Conservation (phyloP, 2,113 vertebrate genomes). For the Oreochromis aureus region DNA sequence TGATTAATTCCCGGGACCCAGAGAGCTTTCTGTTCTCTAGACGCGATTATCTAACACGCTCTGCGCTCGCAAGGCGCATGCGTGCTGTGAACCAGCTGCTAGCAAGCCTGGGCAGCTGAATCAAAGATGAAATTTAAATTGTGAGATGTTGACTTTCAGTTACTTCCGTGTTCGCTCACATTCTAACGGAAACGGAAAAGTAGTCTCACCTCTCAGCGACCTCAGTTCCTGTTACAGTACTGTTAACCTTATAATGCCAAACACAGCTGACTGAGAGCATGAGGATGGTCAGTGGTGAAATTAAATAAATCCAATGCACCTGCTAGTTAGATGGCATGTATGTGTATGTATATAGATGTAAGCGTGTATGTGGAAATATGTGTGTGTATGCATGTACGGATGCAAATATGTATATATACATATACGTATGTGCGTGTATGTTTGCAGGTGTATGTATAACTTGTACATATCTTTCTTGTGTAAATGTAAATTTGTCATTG, state of each 20-base stretch:
- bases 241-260: neutral
- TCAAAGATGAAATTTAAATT: neutral
- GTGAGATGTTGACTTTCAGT: rapidly evolving
- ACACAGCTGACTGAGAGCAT: neutral
- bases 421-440: no score
- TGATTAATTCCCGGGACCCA: neutral
- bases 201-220: neutral
- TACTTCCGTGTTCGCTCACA: neutral
- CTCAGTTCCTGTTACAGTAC: neutral
- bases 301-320: no score
- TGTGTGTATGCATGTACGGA: no score
- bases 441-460: no score
- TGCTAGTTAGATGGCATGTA: no score
- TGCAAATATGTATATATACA: no score
- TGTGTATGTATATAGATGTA: no score
- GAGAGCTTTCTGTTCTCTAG: neutral
- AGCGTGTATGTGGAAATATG: no score
- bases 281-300: neutral
- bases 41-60: neutral
- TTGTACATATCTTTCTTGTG: no score
- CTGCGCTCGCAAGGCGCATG: neutral
- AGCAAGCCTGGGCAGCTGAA: neutral
- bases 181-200: neutral
- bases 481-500: no score
- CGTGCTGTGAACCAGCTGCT: neutral